A percentile compares a stretch with the other conserved stretches of the same genome.
Conservation (phyloP, 2,113 vertebrate genomes). For the Takifugu bimaculatus region DNA sequence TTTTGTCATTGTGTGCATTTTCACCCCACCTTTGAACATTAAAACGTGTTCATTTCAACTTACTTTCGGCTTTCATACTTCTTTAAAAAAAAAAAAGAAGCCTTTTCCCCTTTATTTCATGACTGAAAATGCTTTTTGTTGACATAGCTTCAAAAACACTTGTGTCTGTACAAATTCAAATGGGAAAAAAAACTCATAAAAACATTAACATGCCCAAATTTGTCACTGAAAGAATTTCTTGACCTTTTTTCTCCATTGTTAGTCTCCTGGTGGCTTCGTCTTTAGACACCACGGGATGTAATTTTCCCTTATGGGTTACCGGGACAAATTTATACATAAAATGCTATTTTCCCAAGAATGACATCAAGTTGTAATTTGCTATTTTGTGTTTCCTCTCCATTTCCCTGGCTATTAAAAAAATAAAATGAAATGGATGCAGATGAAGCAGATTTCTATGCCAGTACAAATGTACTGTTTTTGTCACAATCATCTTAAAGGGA, state of each 20-base stretch:
- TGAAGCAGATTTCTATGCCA: constrained; percentile 40
- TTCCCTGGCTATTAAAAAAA: constrained; percentile 8
- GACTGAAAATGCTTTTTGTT: constrained; percentile 51
- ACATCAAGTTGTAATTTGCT: constrained; percentile 49
- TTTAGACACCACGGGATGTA: constrained; percentile 34
- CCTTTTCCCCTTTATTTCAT: constrained; percentile 11
- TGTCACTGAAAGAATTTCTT: constrained; percentile 35
- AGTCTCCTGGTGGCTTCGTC: constrained; percentile 23
- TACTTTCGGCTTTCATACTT: constrained; percentile 66
- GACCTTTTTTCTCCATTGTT: constrained; percentile 3
- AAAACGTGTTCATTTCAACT: constrained; percentile 73
- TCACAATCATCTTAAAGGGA: constrained; percentile 66
- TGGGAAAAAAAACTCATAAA: constrained; percentile 52
- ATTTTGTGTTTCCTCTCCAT: constrained; percentile 26
- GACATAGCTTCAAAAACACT: constrained; percentile 58
- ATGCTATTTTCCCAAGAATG: constrained; percentile 35
- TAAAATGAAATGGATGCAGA: constrained; percentile 10
- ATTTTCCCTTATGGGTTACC: constrained; percentile 70
- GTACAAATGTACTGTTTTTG: constrained; percentile 30
- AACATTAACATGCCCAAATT: constrained; percentile 33
- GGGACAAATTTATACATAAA: constrained; percentile 44
- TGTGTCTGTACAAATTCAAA: constrained; percentile 61
- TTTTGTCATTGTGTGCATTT: constrained; percentile 19
- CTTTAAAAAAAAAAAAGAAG: constrained; percentile 63
- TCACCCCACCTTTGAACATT: constrained; percentile 68